Base-by-base conservation (phyloP, 2,888 invertebrate species). In the Prosopocoilus inquinatus region DNA sequence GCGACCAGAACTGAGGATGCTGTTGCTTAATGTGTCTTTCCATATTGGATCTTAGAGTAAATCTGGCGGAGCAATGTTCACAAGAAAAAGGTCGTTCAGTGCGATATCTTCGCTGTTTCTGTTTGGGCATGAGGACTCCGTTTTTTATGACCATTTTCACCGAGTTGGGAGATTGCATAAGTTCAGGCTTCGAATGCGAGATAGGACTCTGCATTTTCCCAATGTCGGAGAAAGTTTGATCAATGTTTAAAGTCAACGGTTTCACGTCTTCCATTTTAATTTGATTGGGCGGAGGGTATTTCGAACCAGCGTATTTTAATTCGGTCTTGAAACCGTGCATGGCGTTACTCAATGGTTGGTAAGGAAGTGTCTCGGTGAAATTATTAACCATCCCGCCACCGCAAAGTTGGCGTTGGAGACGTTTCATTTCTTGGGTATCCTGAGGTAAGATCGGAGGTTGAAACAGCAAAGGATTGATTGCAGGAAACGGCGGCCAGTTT, bases 1-100 rank as follows among this genome's bases (percentile, higher is more conserved):
- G 89, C 50, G 90, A 90, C 89, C 94, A 94, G 70, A 85, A 89
- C 59, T 92, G 90, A 0, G 94, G 94, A 79, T 96, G 96, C 66
- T 95, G 94, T 67, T 94, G 94, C 71, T 95, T 95, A 2, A 95
- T 91, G 67, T 96, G 96, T 0, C 94, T 82, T 74, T 95, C 95
- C 93, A 95, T 95, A 68, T 96, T 95, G 8, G 94, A 94, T n/a
- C 93, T 82, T 9, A 95, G 78, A 0, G 95, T 95, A 70, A 96
- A 96, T 50, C 91, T 82, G 0, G 94, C 94, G 0, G 91, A 89
- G 75, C 96, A 95, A 70, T 93, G 91, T 55, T 91, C 91, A 74
- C 95, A 96, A 1, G 90, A 88, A 75, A 94, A 95, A 0, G 94
- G 94, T 20, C 94, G 80, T 72, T 95, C 94, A 15, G 94, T 94